A percentile compares a stretch with the other conserved stretches of the same genome.
phyloP scores from a whole-genome alignment of 2,797 vertebrate species.

The Lepilemur ruficaudatus region DNA sequence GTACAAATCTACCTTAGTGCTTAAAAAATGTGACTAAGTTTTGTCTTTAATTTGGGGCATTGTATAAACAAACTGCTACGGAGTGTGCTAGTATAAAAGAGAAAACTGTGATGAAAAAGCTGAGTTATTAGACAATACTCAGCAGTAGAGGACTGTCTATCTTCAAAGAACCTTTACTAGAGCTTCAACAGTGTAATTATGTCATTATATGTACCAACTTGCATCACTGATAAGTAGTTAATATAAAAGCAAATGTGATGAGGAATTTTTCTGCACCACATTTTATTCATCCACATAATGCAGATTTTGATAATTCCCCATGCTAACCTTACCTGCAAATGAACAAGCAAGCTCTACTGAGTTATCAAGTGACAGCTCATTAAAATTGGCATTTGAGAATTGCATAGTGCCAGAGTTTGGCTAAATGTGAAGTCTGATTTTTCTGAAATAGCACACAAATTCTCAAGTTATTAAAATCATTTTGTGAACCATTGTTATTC shows the following conservation, averaged over 20 bases:
- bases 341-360: not conserved
- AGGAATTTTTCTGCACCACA: not conserved
- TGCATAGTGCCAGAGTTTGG: not conserved
- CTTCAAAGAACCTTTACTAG: not conserved
- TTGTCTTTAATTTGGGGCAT: not conserved
- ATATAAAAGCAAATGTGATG: not conserved
- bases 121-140: not conserved
- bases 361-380: conserved; percentile 4
- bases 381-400: conserved; percentile 33
- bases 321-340: not conserved
- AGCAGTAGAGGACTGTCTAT: not conserved
- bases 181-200: not conserved
- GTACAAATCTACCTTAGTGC: not conserved
- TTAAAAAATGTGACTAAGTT: not conserved
- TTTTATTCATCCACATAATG: not conserved
- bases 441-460: conserved; percentile 2
- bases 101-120: not conserved
- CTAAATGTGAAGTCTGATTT: not conserved
- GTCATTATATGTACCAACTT: not conserved
- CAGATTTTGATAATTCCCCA: not conserved
- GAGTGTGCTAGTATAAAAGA: not conserved
- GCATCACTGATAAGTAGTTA: not conserved
- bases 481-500: not conserved
- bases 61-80: not conserved
- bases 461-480: not conserved